Conservation (phyloP, 2,113 vertebrate genomes). For the Atrichornis clamosus region DNA sequence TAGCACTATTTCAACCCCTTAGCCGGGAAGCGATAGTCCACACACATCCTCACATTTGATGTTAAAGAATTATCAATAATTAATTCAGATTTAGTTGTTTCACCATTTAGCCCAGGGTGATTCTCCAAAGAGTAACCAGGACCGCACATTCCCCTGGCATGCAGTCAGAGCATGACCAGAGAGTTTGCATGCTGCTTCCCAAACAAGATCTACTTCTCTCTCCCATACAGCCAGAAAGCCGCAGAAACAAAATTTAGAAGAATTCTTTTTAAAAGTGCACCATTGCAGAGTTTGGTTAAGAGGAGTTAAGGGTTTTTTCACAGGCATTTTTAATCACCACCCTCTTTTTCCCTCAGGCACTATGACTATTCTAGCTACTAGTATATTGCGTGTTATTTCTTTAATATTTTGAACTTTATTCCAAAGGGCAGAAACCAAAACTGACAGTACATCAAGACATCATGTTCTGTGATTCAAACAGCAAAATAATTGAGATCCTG, state of each 20-base stretch:
- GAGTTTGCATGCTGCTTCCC: not conserved
- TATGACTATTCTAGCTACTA: slow-evolving; percentile 40
- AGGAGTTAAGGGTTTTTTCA: not conserved
- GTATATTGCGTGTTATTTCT: slow-evolving; percentile 50
- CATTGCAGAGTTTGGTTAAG: not conserved
- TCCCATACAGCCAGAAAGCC: not conserved
- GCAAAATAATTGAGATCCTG: slow-evolving; percentile 51
- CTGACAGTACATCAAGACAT: slow-evolving; percentile 44
- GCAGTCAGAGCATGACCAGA: not conserved
- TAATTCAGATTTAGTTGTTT: not conserved
- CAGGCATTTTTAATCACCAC: slow-evolving; percentile 35
- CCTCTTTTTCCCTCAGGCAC: not conserved
- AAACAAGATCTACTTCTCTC: not conserved
- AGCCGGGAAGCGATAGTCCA: not conserved
- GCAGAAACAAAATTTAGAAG: not conserved
- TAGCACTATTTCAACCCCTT: not conserved
- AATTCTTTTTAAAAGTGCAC: not conserved
- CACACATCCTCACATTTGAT: not conserved
- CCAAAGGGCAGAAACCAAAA: slow-evolving; percentile 54
- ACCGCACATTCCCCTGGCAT: not conserved
- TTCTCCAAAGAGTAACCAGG: not conserved
- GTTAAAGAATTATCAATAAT: slow-evolving; percentile 14
- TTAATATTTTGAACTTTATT: slow-evolving; percentile 51
- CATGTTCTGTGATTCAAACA: slow-evolving; percentile 18
- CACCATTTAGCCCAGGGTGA: not conserved